Evolutionary conservation across 2,113 vertebrate species (phyloP).

Genomic region (Paracyprichromis sp.): DNA sequence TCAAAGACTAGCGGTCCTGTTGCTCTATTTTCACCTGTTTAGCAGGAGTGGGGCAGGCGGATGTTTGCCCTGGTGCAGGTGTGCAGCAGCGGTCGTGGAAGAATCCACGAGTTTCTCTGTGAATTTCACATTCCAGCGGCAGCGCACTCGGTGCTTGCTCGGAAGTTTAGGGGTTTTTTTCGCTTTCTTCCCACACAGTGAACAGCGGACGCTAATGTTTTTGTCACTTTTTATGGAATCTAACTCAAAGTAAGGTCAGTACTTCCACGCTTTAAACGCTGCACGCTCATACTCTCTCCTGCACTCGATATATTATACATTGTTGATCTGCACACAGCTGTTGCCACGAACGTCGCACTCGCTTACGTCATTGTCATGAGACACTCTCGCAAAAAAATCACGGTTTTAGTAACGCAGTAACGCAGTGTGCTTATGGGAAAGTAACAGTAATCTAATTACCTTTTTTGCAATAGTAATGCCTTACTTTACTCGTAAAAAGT

Average conservation of each 20-base stretch:
- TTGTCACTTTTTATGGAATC: not conserved
- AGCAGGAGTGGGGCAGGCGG: no score
- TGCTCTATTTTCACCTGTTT: not conserved
- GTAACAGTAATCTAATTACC: not conserved
- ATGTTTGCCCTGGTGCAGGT: no score
- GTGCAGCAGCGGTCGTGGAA: no score
- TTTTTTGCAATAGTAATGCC: rapidly evolving
- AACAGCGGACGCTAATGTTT: rapidly evolving
- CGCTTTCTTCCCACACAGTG: no score
- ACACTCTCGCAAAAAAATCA: rapidly evolving
- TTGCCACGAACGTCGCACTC: rapidly evolving
- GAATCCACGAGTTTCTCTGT: no score
- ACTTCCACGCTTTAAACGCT: not conserved
- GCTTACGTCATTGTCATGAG: rapidly evolving
- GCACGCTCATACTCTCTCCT: not conserved
- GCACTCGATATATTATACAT: not conserved
- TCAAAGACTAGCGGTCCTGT: not conserved
- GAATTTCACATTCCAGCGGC: no score
- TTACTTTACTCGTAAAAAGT: not conserved
- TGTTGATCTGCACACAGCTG: not conserved
- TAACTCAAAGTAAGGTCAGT: not conserved
- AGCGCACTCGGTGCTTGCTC: no score
- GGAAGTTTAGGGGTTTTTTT: no score
- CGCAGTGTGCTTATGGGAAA: rapidly evolving
- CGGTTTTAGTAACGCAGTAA: rapidly evolving